phyloP scores from a whole-genome alignment of 2,888 invertebrate genomes.

The Netelia inedita region DNA sequence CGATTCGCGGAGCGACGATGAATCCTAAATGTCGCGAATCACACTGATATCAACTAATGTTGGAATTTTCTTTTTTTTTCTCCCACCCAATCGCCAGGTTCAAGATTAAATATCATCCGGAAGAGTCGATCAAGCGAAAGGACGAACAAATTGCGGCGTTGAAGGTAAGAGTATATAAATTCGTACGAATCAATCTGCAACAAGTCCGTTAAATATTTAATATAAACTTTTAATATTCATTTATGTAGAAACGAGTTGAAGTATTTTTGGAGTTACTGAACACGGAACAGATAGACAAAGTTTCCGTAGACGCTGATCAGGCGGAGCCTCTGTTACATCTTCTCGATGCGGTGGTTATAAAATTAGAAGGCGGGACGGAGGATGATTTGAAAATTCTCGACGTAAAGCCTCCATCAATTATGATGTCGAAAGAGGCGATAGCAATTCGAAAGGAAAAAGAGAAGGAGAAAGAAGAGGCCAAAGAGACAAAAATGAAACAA shows the following conservation, averaged over 20 bases:
- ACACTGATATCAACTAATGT: constrained; percentile 29
- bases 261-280: constrained; percentile 95
- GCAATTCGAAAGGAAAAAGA: constrained; percentile 76
- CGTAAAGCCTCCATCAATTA: constrained; percentile 80
- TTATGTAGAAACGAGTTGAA: constrained; percentile 91
- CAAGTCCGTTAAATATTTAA: constrained; percentile 35
- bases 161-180: constrained; percentile 87
- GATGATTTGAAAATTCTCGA: constrained; percentile 96
- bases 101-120: constrained; percentile 99
- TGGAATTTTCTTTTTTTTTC: constrained; percentile 74
- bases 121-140: constrained; percentile 95
- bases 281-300: constrained; percentile 90
- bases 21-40: not conserved
- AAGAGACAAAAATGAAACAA: constrained; percentile 65
- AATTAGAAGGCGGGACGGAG: constrained; percentile 96
- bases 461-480: constrained; percentile 76
- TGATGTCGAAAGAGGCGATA: constrained; percentile 73
- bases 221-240: constrained; percentile 54
- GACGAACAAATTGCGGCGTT: constrained; percentile 94
- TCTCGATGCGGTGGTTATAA: constrained; percentile 98
- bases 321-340: constrained; percentile 93
- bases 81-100: constrained; percentile 91
- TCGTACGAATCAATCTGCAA: not conserved
- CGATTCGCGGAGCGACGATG: constrained; percentile 43
- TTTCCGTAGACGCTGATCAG: constrained; percentile 94